These are phyloP conservation scores for Pteropus alecto DNA, from an alignment of 2,113 vertebrate species.

Conservation along the genomic window DNA sequence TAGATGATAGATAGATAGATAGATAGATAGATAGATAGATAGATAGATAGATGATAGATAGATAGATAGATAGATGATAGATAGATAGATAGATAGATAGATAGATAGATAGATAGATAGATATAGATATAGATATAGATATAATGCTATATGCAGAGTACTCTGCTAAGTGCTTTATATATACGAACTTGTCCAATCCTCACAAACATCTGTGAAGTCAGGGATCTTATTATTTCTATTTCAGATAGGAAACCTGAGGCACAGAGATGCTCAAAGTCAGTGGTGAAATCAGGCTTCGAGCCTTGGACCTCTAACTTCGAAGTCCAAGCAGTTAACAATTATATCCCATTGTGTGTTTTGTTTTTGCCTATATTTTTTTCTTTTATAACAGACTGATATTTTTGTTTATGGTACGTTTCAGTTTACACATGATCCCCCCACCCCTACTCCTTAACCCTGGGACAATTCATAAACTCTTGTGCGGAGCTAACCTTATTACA, in stretches of 20 bases:
- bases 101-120: no score
- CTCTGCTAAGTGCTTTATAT: background rate
- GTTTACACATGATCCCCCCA: background rate
- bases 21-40: no score
- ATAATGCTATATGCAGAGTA: fast-evolving
- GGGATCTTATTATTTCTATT: background rate
- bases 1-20: no score
- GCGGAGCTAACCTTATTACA: background rate
- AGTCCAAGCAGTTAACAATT: background rate
- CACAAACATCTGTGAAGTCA: background rate
- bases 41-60: no score
- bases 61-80: no score
- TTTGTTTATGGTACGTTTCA: background rate
- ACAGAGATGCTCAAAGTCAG: background rate
- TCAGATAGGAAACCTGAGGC: background rate
- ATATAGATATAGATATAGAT: no score
- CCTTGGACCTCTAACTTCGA: background rate
- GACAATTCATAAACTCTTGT: background rate
- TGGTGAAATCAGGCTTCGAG: background rate
- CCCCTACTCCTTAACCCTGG: no score
- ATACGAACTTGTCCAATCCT: background rate
- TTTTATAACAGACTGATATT: background rate
- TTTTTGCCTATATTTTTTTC: background rate
- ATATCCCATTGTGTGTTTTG: background rate
- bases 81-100: no score